phyloP scores from a whole-genome alignment of 2,888 invertebrate genomes.

The Boloria euphrosyne region DNA sequence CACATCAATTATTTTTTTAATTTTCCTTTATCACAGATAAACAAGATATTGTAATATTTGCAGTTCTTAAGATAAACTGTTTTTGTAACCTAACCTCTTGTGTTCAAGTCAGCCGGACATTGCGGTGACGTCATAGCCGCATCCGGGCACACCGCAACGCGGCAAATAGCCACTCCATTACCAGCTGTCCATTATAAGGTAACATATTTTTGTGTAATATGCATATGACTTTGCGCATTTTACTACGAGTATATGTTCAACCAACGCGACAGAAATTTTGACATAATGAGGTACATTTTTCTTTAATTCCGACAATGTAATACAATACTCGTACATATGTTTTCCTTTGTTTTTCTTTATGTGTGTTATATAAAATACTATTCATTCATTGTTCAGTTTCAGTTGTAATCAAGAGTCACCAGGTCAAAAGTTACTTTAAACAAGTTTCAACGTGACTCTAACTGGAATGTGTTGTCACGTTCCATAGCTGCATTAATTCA shows the following conservation, averaged over 20 bases:
- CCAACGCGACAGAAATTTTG: too few relatives aligned
- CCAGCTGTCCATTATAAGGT: conserved; percentile 42
- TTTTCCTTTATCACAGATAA: neutral
- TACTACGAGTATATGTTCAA: conserved; percentile 7
- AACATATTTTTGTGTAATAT: conserved; percentile 40
- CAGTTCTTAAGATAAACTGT: conserved; percentile 13
- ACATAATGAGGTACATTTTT: too few relatives aligned
- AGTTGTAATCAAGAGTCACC: neutral
- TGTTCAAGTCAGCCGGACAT: conserved; percentile 38
- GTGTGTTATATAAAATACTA: neutral
- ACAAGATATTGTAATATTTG: neutral
- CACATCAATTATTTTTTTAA: neutral
- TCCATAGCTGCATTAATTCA: conserved; percentile 17
- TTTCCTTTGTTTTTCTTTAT: too few relatives aligned
- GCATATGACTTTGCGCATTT: conserved; percentile 27
- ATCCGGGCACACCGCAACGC: conserved; percentile 62
- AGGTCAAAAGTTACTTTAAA: neutral
- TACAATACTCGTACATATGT: too few relatives aligned
- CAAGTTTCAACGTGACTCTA: conserved; percentile 15
- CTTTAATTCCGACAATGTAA: too few relatives aligned
- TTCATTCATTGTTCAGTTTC: neutral
- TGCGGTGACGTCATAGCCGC: conserved; percentile 65
- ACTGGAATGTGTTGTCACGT: conserved; percentile 20
- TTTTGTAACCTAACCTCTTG: conserved; percentile 11
- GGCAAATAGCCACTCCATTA: conserved; percentile 53